phyloP scores from a whole-genome alignment of 2,113 vertebrate species.

The Epinephelus fuscoguttatus region DNA sequence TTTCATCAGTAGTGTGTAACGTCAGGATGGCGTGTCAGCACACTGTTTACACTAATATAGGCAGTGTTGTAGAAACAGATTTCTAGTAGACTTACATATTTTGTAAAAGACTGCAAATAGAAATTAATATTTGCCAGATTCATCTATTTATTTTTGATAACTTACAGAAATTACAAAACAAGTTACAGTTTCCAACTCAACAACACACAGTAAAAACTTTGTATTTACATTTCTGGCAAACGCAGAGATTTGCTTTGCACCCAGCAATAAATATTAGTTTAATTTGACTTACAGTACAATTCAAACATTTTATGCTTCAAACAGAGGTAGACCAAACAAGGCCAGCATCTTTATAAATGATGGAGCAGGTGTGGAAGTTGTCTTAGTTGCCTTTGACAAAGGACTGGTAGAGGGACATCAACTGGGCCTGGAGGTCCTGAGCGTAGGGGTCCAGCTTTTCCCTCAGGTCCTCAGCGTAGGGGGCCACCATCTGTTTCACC shows the following conservation, averaged over 20 bases:
- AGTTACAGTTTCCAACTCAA: constrained; percentile 32
- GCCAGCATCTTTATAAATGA: constrained; percentile 14
- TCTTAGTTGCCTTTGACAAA: constrained; percentile 70
- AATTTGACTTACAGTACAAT: constrained; percentile 52
- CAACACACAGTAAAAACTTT: constrained; percentile 53
- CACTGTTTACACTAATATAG: background rate
- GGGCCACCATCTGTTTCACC: constrained; percentile 77
- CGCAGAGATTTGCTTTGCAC: constrained; percentile 47
- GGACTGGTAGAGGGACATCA: constrained; percentile 72
- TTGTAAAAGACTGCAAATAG: background rate
- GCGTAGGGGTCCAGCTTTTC: constrained; percentile 77
- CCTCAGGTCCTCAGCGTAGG: constrained; percentile 78
- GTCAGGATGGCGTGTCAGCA: background rate
- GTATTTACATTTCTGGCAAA: constrained; percentile 70
- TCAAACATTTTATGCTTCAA: constrained; percentile 36
- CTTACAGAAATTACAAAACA: constrained; percentile 53
- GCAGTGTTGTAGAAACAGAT: background rate
- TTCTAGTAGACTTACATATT: background rate
- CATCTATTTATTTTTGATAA: constrained; percentile 66
- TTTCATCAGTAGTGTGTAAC: background rate
- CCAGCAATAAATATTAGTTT: constrained; percentile 72
- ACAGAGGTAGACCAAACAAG: constrained; percentile 54
- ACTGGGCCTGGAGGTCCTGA: constrained; percentile 75
- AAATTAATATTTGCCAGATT: constrained; percentile 1
- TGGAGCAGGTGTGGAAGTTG: constrained; percentile 6